Conservation (phyloP, 2,888 invertebrate species). For the Sinelater perroti region DNA sequence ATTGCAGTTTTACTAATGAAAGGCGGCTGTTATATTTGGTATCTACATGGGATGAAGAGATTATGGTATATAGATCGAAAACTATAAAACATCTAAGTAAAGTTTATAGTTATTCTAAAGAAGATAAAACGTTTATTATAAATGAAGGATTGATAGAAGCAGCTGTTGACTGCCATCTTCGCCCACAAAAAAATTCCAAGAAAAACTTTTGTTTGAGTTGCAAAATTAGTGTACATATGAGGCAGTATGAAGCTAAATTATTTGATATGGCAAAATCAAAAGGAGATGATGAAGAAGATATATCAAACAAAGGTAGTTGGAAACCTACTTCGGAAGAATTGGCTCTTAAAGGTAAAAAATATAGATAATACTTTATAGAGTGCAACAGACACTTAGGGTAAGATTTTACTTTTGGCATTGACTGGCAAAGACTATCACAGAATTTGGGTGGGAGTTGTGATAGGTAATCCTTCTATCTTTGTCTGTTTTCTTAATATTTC, state of each 20-base stretch:
- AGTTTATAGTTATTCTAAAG: conserved; percentile 44
- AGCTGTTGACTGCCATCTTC: conserved; percentile 68
- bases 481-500: too few species aligned
- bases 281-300: conserved; percentile 59
- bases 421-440: too few species aligned
- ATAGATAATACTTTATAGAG: background rate
- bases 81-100: conserved; percentile 47
- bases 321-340: conserved; percentile 69
- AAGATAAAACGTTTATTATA: conserved; percentile 39
- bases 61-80: conserved; percentile 53
- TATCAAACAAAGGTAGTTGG: conserved; percentile 69
- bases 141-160: conserved; percentile 57
- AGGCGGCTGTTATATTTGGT: conserved; percentile 46
- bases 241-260: conserved; percentile 65
- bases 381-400: too few species aligned
- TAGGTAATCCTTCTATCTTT: too few species aligned
- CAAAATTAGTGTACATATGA: conserved; percentile 57
- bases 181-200: conserved; percentile 52
- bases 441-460: too few species aligned
- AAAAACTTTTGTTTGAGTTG: conserved; percentile 60
- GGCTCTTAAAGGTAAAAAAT: conserved; percentile 62
- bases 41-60: conserved; percentile 51
- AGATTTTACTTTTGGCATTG: too few species aligned
- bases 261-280: conserved; percentile 64
- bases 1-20: conserved; percentile 33